These are phyloP conservation scores for Pimpla rufipes DNA, from an alignment of 2,888 invertebrate species.

Conservation along the genomic window DNA sequence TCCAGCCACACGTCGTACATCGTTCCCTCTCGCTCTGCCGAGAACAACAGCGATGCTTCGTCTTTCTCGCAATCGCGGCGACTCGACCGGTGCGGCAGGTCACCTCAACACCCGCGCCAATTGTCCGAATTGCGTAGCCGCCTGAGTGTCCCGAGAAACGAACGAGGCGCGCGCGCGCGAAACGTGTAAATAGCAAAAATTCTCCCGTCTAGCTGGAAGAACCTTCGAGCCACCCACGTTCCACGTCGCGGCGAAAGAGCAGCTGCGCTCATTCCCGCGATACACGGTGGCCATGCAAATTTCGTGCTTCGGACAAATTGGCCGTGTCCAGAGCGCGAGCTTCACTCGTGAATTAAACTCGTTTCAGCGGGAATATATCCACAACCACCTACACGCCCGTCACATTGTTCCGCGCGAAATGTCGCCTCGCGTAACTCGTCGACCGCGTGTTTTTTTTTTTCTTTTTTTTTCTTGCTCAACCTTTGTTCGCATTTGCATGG, in stretches of 20 bases:
- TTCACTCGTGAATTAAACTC: constrained; percentile 42
- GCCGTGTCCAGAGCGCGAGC: constrained; percentile 30
- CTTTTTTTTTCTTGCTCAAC: neutral
- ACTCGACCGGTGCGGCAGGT: too few species aligned
- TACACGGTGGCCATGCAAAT: constrained; percentile 48
- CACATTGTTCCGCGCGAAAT: constrained; percentile 18
- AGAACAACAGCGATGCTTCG: too few species aligned
- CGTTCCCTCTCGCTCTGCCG: too few species aligned
- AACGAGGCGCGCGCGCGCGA: constrained; percentile 17
- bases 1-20: too few species aligned
- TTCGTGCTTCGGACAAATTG: constrained; percentile 49
- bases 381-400: constrained; percentile 53
- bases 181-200: constrained; percentile 25
- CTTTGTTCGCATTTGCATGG: neutral
- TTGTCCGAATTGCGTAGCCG: constrained; percentile 28
- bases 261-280: constrained; percentile 35
- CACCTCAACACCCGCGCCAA: constrained; percentile 40
- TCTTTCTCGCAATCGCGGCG: too few species aligned
- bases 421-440: constrained; percentile 1
- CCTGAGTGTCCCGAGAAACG: neutral
- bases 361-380: constrained; percentile 26
- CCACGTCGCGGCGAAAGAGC: constrained; percentile 12
- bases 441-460: too few species aligned
- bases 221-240: constrained; percentile 53
- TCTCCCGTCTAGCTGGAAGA: constrained; percentile 10